Conservation (phyloP, 2,888 invertebrate species). For the Drosophila setosimentum region DNA sequence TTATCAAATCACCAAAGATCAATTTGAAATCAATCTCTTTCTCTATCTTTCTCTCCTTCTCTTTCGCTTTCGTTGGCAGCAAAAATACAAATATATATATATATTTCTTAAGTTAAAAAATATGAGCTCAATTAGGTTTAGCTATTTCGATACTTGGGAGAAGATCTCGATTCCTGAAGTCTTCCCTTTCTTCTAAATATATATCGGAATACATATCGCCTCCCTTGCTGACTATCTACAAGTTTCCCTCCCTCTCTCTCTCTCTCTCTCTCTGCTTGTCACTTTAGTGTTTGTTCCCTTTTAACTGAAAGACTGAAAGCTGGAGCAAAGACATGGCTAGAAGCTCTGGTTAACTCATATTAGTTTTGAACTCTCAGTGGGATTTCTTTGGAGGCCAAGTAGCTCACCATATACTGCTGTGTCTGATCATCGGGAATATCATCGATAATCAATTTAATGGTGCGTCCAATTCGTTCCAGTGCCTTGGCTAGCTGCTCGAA, state of each 20-base stretch:
- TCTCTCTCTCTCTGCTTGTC: background rate
- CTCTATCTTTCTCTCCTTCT: background rate
- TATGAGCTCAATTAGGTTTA: background rate
- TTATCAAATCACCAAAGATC: background rate
- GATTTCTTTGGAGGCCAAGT: background rate
- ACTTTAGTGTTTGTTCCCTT: background rate
- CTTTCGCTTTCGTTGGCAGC: background rate
- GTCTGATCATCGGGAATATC: constrained; percentile 38
- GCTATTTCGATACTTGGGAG: background rate
- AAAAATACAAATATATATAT: too few relatives aligned
- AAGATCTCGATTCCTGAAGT: background rate
- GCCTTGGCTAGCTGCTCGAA: constrained; percentile 38
- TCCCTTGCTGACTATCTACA: background rate
- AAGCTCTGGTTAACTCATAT: background rate
- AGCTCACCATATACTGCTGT: constrained; percentile 53
- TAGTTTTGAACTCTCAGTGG: background rate
- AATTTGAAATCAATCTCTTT: background rate
- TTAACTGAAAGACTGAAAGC: background rate
- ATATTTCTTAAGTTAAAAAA: too few relatives aligned
- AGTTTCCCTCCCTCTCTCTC: background rate
- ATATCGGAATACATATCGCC: background rate
- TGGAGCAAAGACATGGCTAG: too few relatives aligned
- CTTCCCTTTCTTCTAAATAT: background rate
- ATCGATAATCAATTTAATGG: constrained; percentile 52
- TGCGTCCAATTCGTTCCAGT: constrained; percentile 32